Evolutionary conservation across 2,888 invertebrate species (phyloP).

Genomic region (Rugalucina vietnamica): DNA sequence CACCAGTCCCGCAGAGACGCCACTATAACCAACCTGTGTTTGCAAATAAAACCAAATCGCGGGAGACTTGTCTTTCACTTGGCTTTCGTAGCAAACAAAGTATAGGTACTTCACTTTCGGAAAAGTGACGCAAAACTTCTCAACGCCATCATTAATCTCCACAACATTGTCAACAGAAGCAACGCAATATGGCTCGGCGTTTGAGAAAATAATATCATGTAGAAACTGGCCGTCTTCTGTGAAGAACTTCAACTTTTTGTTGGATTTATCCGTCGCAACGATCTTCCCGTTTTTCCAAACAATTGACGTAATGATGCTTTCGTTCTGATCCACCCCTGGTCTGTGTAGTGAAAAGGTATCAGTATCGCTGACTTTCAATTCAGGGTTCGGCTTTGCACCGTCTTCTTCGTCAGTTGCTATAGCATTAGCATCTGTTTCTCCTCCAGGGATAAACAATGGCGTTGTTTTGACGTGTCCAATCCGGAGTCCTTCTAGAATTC

Average conservation of each 20-base stretch:
- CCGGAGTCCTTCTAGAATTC: neutral
- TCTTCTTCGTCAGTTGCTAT: neutral
- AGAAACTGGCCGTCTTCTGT: slow-evolving; percentile 26
- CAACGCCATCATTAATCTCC: neutral
- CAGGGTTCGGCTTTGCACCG: neutral
- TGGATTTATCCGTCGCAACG: slow-evolving; percentile 38
- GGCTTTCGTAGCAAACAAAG: neutral
- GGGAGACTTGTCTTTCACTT: neutral
- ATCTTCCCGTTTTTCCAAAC: slow-evolving; percentile 27
- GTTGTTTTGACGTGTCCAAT: neutral
- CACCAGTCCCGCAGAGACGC: neutral
- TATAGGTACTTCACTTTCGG: slow-evolving; percentile 27
- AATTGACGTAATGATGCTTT: slow-evolving; percentile 5
- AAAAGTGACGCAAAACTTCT: slow-evolving; percentile 18
- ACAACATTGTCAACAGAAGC: neutral
- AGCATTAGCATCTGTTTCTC: too few species aligned
- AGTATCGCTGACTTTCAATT: neutral
- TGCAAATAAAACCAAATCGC: neutral
- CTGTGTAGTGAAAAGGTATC: neutral
- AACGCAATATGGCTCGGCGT: slow-evolving; percentile 30
- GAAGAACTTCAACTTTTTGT: slow-evolving; percentile 44
- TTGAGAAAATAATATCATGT: slow-evolving; percentile 21
- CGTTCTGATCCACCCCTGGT: neutral
- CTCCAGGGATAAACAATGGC: neutral
- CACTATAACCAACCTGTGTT: slow-evolving; percentile 27